Evolutionary conservation across 2,888 invertebrate species (phyloP).

Genomic region (Hymenopus coronatus): DNA sequence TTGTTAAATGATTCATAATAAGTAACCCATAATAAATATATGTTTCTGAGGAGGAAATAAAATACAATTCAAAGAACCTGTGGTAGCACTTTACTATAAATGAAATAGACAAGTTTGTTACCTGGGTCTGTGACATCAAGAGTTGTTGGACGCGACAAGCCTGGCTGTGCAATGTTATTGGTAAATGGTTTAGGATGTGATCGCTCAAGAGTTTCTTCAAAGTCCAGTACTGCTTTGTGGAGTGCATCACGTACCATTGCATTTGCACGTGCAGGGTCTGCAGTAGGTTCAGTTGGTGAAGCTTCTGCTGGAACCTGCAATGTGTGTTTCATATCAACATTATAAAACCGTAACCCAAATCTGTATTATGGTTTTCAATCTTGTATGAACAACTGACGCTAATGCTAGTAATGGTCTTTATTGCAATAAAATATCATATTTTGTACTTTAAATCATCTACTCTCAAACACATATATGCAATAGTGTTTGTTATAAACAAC

Average conservation of each 20-base stretch:
- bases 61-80: no score
- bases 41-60: no score
- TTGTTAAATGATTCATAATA: no score
- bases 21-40: no score
- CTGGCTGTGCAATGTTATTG: background rate
- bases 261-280: background rate
- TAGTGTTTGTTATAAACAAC: no score
- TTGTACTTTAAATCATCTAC: no score
- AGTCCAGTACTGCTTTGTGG: slow-evolving; percentile 62
- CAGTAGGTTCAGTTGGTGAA: background rate
- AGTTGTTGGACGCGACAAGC: background rate
- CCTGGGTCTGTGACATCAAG: background rate
- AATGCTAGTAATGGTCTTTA: no score
- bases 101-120: background rate
- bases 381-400: no score
- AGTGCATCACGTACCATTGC: slow-evolving; percentile 38
- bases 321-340: background rate
- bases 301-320: background rate
- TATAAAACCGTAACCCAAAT: background rate
- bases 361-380: no score
- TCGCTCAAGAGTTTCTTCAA: slow-evolving; percentile 64
- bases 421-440: no score
- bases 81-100: no score
- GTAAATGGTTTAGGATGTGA: slow-evolving; percentile 41
- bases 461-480: no score